Evolutionary conservation across 2,113 vertebrate genomes (phyloP).

Genomic region (Tragelaphus buxtoni): DNA sequence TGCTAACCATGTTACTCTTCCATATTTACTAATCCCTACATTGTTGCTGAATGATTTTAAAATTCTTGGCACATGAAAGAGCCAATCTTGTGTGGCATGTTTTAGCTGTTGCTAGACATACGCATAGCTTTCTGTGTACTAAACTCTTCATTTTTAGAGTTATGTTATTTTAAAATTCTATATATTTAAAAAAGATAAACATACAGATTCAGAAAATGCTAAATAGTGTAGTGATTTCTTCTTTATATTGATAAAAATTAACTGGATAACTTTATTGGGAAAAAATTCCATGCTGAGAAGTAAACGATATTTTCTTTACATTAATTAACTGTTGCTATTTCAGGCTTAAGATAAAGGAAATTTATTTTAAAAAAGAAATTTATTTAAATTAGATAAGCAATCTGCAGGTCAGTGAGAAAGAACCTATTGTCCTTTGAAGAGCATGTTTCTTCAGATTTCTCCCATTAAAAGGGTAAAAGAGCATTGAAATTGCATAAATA

Average conservation of each 20-base stretch:
- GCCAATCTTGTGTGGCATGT: not conserved
- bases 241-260: not conserved
- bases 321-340: constrained; percentile 12
- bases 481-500: constrained; percentile 46
- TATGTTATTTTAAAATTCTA: not conserved
- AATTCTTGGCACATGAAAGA: not conserved
- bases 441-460: not conserved
- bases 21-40: not conserved
- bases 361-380: not conserved
- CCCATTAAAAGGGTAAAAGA: constrained; percentile 23
- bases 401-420: not conserved
- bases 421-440: not conserved
- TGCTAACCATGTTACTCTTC: not conserved
- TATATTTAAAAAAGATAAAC: not conserved
- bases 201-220: not conserved
- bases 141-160: not conserved
- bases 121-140: not conserved
- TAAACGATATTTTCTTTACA: not conserved
- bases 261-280: not conserved
- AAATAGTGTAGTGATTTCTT: not conserved
- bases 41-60: not conserved
- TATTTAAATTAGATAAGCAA: constrained; percentile 9
- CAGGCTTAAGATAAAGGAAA: not conserved
- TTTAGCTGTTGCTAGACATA: not conserved
- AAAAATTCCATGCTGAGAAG: not conserved